These are phyloP conservation scores for Motacilla tschutschensis DNA, from an alignment of 2,113 vertebrate genomes.

Conservation along the genomic window DNA sequence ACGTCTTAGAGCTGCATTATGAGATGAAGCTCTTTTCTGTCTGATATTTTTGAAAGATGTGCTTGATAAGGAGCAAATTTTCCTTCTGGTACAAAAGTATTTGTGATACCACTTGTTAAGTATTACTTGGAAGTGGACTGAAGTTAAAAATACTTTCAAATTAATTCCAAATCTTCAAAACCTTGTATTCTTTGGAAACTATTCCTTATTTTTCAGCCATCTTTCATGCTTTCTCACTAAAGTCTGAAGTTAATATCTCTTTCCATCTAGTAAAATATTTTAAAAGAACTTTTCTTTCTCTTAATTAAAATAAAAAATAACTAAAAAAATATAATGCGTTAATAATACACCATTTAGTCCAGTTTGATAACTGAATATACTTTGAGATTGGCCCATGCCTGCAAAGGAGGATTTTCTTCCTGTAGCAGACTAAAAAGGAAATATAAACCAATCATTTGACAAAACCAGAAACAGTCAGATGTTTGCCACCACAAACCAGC, in stretches of 20 bases:
- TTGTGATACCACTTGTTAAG: background rate
- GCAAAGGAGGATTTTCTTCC: background rate
- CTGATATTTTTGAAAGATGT: slow-evolving; percentile 16
- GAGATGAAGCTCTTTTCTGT: background rate
- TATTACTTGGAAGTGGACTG: slow-evolving; percentile 16
- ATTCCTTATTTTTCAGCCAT: slow-evolving; percentile 32
- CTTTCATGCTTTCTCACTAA: background rate
- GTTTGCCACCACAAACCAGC: no score
- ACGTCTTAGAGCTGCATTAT: background rate
- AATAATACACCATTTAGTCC: background rate
- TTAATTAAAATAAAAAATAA: background rate
- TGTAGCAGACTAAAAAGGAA: background rate
- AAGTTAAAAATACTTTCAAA: slow-evolving; percentile 32
- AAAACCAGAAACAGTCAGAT: background rate
- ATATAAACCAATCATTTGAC: background rate
- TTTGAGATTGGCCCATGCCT: background rate
- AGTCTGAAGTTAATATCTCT: slow-evolving; percentile 16
- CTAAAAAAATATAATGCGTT: background rate
- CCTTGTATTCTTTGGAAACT: background rate
- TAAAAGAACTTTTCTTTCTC: background rate
- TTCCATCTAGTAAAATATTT: slow-evolving; percentile 11
- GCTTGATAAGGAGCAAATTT: slow-evolving; percentile 24
- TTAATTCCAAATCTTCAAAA: slow-evolving; percentile 25
- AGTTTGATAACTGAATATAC: slow-evolving; percentile 12
- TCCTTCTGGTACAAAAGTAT: background rate